phyloP scores from a whole-genome alignment of 2,888 invertebrate genomes.

The Drosophila birchii region DNA sequence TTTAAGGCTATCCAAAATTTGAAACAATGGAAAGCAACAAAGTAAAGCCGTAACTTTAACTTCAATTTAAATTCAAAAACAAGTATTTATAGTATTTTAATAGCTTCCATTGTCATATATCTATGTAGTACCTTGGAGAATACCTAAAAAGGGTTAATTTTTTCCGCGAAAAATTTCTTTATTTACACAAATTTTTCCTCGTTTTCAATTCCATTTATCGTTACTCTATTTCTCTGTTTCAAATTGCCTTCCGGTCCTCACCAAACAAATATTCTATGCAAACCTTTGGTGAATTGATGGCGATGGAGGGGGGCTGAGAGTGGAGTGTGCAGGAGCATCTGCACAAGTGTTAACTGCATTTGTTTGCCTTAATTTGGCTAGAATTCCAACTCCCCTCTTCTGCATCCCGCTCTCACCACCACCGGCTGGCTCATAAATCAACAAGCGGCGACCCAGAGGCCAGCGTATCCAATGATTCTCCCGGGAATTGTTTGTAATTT shows the following conservation, averaged over 20 bases:
- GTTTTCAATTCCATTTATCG: slow-evolving; percentile 15
- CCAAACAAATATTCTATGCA: slow-evolving; percentile 40
- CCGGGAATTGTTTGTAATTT: slow-evolving; percentile 70
- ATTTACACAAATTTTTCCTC: neutral
- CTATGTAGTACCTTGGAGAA: neutral
- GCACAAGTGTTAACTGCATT: slow-evolving; percentile 40
- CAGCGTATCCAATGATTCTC: slow-evolving; percentile 54
- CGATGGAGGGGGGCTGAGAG: neutral
- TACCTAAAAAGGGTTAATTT: neutral
- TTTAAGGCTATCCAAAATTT: too few relatives aligned
- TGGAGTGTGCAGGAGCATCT: neutral
- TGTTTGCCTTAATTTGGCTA: slow-evolving; percentile 44
- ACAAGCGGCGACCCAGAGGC: slow-evolving; percentile 50
- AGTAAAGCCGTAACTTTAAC: neutral
- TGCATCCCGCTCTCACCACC: neutral
- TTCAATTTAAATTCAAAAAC: too few relatives aligned
- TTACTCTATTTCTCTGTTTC: slow-evolving; percentile 19
- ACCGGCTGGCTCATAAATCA: slow-evolving; percentile 51
- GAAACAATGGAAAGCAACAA: neutral
- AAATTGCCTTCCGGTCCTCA: slow-evolving; percentile 39
- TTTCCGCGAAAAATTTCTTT: neutral
- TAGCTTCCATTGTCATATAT: neutral
- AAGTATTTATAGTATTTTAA: neutral
- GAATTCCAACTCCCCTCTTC: neutral
- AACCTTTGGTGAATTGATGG: slow-evolving; percentile 36